Base-by-base conservation (phyloP, 2,888 invertebrate genomes). In the Ennomos quercinarius region DNA sequence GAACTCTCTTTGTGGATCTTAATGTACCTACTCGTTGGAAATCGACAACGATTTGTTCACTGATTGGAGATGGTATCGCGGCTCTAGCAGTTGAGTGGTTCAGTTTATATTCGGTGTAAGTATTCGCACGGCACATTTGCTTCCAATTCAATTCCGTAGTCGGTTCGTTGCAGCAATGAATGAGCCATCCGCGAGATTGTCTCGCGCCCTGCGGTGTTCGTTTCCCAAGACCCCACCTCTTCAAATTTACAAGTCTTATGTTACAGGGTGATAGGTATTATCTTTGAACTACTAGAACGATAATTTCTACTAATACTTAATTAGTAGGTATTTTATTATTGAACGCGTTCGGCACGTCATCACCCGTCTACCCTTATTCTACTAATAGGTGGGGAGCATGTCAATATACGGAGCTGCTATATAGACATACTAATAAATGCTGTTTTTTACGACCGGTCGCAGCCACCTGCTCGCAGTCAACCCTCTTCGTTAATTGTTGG, bases 71-170 rank as follows among this genome's bases (percentile, higher is more conserved):
- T 75, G 74, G 74, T 78, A 79, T 72, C 66, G 69, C 71, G 74
- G 71, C 74, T 77, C 72, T 77, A 75, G 78, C 81, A 67, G 78
- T 74, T 27, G 78, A 85, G 81, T 77, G 82, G 83, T 84, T 86
- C 83, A 79, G 85, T 87, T 87, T 89, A 88, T 86, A 86, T 87
- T 84, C 86, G 84, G 77, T 78, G 86, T 79, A 79, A 81, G 81
- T 84, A 78, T 84, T 78, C 79, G 81, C 81, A 86, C 85, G 89
- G 87, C 81, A 88, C 87, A 89, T 90, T 91, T 91, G 84, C 85
- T 89, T 87, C 84, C 88, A 89, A 91, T 90, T 90, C 87, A 89
- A 90, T 89, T 87, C 87, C 86, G 78, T 81, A 74, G 83, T 83
- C 86, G 87, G 84, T 83, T 89, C 89, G 86, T 86, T 86, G 87